These are phyloP conservation scores for Hipposideros larvatus DNA, from an alignment of 2,797 vertebrate genomes.

Conservation along the genomic window DNA sequence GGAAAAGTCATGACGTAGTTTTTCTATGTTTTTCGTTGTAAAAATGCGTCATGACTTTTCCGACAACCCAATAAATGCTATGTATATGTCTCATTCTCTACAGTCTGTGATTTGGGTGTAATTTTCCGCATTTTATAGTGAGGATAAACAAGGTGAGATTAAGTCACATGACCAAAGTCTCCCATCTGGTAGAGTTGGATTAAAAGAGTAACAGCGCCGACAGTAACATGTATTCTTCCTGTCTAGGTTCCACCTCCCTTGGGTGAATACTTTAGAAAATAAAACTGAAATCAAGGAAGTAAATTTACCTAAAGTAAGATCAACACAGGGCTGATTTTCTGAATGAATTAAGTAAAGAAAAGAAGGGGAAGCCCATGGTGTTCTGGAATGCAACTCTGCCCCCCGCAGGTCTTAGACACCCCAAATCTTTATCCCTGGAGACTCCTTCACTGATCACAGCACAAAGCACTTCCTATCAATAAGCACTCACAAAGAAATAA, in stretches of 20 bases:
- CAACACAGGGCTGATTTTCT: neutral
- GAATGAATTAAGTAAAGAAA: neutral
- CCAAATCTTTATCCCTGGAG: neutral
- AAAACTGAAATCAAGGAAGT: conserved; percentile 14
- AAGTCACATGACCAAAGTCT: neutral
- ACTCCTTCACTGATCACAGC: neutral
- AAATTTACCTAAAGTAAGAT: conserved; percentile 24
- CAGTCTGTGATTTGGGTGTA: neutral
- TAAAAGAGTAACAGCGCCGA: neutral
- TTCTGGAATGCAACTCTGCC: neutral
- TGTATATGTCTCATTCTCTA: neutral
- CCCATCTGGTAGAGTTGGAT: neutral
- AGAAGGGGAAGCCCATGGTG: neutral
- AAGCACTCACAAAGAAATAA: neutral
- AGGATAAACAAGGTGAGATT: neutral
- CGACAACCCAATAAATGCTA: neutral
- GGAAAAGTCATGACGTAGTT: no score
- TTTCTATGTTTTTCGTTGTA: no score
- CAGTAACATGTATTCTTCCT: neutral
- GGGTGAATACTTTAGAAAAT: neutral
- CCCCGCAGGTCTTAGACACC: neutral
- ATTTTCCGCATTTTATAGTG: neutral
- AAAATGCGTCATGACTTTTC: no score
- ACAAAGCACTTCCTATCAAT: neutral
- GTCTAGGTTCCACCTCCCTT: neutral